Evolutionary conservation across 2,888 invertebrate genomes (phyloP), one percentile per base, ranked within the genome.

Genomic region (Drepana falcataria): DNA sequence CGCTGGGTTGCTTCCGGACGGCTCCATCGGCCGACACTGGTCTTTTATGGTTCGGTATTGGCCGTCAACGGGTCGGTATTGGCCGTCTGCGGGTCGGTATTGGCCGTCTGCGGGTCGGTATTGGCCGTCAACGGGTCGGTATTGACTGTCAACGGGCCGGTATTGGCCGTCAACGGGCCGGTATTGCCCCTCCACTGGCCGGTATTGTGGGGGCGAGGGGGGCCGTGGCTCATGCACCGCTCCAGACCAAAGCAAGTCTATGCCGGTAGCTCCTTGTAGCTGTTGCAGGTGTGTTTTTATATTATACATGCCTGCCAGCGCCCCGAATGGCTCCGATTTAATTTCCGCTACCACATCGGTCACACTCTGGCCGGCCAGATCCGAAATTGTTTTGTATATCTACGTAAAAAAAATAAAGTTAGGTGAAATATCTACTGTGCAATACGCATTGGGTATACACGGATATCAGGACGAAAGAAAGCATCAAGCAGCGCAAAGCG

Each of bases 281-380:
- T 85, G 87, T 33, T 73, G 77, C 4, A 82, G 64, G 57, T 89
- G 91, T 3, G 76, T 80, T 63, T 92, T 83, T 56, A 94, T 93
- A 77, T 94, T 94, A 79, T 91, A 94, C 69, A 94, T 92, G 53
- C 93, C 94, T 2, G 92, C 93, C 33, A 92, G 67, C 35, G 91
- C 78, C 1, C 93, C 93, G 66, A 91, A 93, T 0, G 92, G 93
- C 55, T 93, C 92, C 0, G 86, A 83, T 53, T 87, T 87, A 44
- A 94, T 81, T 59, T 91, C 85, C 2, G 87, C 79, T 35, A 88
- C 83, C 4, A 93, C 83, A 49, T 89, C 89, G 40, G 82, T 74
- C 0, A 85, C 64, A 1, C 87, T 74, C 48, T 87, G 77, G 5
- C 89, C 78, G 59, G 88, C 77, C 2, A 92, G 65, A 54, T 88